Percentiles rank a stretch among this genome's conserved stretches.
Conservation (phyloP, 2,113 vertebrate genomes). For the Lamprotornis superbus region DNA sequence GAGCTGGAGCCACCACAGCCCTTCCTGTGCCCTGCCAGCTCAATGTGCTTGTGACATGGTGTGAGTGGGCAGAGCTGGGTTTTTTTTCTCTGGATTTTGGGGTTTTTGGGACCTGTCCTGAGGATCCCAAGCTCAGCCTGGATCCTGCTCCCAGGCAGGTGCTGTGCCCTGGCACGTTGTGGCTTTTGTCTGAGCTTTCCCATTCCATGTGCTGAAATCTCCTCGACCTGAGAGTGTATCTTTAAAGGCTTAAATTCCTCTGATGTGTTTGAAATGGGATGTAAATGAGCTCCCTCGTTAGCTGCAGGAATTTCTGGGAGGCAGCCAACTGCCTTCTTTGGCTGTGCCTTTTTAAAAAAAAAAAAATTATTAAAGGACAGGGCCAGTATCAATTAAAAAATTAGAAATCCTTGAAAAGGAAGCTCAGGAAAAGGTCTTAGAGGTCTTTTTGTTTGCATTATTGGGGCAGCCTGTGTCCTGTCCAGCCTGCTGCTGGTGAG, state of each 20-base stretch:
- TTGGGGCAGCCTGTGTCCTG: neutral
- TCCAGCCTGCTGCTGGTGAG: neutral
- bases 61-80: neutral
- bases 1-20: neutral
- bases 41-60: neutral
- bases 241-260: slow-evolving; percentile 2
- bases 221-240: neutral
- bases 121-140: neutral
- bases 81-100: neutral
- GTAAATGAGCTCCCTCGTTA: slow-evolving; percentile 6
- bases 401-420: neutral
- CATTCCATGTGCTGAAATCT: neutral
- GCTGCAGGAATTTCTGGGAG: neutral
- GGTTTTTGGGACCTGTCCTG: neutral
- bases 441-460: neutral
- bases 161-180: neutral
- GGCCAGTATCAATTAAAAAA: neutral
- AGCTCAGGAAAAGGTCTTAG: neutral
- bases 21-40: neutral
- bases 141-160: neutral
- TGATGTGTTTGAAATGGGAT: neutral
- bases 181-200: slow-evolving; percentile 3
- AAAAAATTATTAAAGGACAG: neutral
- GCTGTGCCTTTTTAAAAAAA: neutral
- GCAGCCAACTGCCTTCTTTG: neutral